Evolutionary conservation across 1,140 invertebrate species (phyloP), one percentile per base, ranked within the genome.

Genomic region (Paracyclopina nana): DNA sequence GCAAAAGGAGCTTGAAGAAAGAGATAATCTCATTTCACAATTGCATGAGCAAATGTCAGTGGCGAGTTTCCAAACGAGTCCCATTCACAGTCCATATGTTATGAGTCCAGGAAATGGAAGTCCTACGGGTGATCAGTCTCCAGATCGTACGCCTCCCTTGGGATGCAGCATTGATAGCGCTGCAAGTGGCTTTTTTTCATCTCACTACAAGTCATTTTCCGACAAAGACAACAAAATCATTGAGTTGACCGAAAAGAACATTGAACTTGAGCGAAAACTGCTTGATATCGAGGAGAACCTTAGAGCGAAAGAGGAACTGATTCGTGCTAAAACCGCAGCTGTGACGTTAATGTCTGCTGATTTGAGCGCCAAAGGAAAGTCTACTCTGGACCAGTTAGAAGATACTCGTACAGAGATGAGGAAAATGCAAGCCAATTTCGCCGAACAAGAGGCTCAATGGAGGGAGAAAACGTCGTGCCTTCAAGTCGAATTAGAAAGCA

Each of bases 261-360:
- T 34, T 14, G 24, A 50, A 49, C 51, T 22, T 31, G 51, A 28
- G 55, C 49, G 51, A 24, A 40, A 53, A 46, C 29, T 46, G 43
- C 48, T 52, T 40, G 52, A 62, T 58, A 58, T 62, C 62, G 46
- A 40, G 53, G 44, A 28, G 12, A 56, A 51, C 63, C 68, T 84
- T 16, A 77, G 76, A 59, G 82, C 86, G 60, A 86, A 86, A 62
- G 80, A 85, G 62, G 76, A 78, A 58, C 78, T 88, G 38, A 82
- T 86, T 59, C 74, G 80, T 62, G 77, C 82, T 9, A 73, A 82
- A 62, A 84, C 79, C 55, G 75, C 77, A 65, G 82, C 82, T 16
- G 74, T 79, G 28, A 73, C 76, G n/a, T 64, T 82, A 49, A 76
- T 81, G 70, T 76, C 78, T 5, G 79, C 78, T 55, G 77, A 75